phyloP scores from a whole-genome alignment of 1,140 invertebrate species.

The Oncopodura yosiiana region DNA sequence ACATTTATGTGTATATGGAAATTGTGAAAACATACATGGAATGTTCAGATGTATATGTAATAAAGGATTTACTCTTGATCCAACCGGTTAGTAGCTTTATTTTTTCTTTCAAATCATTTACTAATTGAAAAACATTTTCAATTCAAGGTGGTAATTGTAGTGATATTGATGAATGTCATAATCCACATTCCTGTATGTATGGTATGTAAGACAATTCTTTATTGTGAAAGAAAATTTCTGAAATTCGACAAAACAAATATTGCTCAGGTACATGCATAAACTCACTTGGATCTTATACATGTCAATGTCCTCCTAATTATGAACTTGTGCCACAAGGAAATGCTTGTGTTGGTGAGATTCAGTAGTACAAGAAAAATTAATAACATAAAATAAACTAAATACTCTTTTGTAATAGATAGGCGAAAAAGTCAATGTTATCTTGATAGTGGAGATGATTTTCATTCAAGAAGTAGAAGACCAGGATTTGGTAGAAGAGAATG shows the following conservation, averaged over 20 bases:
- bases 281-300: constrained; percentile 48
- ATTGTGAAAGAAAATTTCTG: neutral
- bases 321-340: constrained; percentile 54
- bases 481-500: constrained; percentile 43
- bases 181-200: constrained; percentile 48
- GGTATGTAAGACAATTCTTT: constrained; percentile 6
- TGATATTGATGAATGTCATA: constrained; percentile 54
- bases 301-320: constrained; percentile 46
- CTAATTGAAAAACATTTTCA: neutral
- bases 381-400: neutral
- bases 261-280: constrained; percentile 50
- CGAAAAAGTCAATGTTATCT: constrained; percentile 67
- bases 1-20: constrained; percentile 74
- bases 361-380: neutral
- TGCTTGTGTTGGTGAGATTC: constrained; percentile 56
- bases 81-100: constrained; percentile 50
- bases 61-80: constrained; percentile 69
- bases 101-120: constrained; percentile 3
- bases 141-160: constrained; percentile 44
- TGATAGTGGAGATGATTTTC: constrained; percentile 43
- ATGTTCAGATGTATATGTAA: constrained; percentile 76
- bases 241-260: neutral
- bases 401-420: constrained; percentile 49
- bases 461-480: constrained; percentile 9
- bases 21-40: constrained; percentile 77